These are phyloP conservation scores for Forbesichthys papilliferus DNA, from an alignment of 2,113 vertebrate genomes.

Conservation along the genomic window DNA sequence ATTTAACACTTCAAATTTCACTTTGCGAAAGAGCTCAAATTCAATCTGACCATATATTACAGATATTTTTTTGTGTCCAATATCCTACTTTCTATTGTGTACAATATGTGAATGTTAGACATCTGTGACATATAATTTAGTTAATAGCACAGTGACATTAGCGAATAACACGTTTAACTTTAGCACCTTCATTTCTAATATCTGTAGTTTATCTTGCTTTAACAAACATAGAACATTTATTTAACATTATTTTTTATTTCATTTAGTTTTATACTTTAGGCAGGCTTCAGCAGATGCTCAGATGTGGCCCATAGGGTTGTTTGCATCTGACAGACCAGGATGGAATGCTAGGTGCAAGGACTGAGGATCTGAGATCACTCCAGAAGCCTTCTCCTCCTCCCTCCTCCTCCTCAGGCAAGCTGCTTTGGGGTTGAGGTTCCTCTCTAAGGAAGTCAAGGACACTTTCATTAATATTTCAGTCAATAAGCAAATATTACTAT, in stretches of 20 bases:
- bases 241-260: slow-evolving; percentile 7
- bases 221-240: background rate
- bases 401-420: slow-evolving; percentile 96
- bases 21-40: no score
- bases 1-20: no score
- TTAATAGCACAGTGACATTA: no score
- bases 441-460: slow-evolving; percentile 77
- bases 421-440: slow-evolving; percentile 97
- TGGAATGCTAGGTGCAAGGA: slow-evolving; percentile 86
- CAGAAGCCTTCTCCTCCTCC: slow-evolving; percentile 94
- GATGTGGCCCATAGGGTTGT: slow-evolving; percentile 93
- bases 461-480: slow-evolving; percentile 1
- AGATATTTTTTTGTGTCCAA: no score
- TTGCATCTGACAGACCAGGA: slow-evolving; percentile 84
- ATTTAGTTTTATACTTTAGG: background rate
- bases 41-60: no score
- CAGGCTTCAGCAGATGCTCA: slow-evolving; percentile 71
- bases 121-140: no score
- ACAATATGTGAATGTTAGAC: no score
- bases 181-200: no score
- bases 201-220: background rate
- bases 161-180: no score
- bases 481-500: background rate
- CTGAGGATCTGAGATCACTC: slow-evolving; percentile 87
- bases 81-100: no score